Evolutionary conservation across 2,113 vertebrate species (phyloP).

Genomic region (Campylomormyrus numenius): DNA sequence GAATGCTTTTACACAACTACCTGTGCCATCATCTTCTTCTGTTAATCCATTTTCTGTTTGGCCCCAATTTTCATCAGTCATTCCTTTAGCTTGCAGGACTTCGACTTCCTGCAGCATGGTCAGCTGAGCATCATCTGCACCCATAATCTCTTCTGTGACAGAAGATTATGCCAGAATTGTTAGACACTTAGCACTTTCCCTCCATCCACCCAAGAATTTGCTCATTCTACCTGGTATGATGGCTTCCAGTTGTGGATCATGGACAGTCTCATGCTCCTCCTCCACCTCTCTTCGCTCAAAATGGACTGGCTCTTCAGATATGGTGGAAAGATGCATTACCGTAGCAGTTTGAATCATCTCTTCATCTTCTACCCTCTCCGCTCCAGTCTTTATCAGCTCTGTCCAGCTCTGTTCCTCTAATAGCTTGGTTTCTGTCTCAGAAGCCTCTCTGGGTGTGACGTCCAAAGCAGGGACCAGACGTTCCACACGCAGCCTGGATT

Average conservation of each 20-base stretch:
- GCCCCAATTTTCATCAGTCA: constrained; percentile 34
- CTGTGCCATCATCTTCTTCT: constrained; percentile 48
- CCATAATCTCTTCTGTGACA: constrained; percentile 31
- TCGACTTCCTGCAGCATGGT: constrained; percentile 32
- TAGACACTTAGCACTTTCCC: constrained; percentile 19
- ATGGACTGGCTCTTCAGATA: neutral
- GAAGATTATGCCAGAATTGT: constrained; percentile 17
- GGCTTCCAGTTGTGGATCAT: neutral
- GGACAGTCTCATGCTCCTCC: constrained; percentile 29
- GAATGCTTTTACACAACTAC: constrained; percentile 25
- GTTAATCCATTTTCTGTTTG: constrained; percentile 7
- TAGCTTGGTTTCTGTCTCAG: neutral
- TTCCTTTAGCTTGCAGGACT: constrained; percentile 39
- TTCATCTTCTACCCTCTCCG: neutral
- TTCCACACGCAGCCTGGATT: neutral
- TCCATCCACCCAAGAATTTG: neutral
- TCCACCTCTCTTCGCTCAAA: constrained; percentile 23
- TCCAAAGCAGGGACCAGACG: neutral
- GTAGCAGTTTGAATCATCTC: neutral
- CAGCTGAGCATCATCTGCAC: constrained; percentile 30
- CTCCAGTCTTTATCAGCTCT: neutral
- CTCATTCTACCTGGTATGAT: constrained; percentile 30
- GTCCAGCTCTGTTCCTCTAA: neutral
- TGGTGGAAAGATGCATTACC: neutral
- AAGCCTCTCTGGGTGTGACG: neutral